phyloP scores from a whole-genome alignment of 2,797 vertebrate species.

The Orientallactaga sibirica region DNA sequence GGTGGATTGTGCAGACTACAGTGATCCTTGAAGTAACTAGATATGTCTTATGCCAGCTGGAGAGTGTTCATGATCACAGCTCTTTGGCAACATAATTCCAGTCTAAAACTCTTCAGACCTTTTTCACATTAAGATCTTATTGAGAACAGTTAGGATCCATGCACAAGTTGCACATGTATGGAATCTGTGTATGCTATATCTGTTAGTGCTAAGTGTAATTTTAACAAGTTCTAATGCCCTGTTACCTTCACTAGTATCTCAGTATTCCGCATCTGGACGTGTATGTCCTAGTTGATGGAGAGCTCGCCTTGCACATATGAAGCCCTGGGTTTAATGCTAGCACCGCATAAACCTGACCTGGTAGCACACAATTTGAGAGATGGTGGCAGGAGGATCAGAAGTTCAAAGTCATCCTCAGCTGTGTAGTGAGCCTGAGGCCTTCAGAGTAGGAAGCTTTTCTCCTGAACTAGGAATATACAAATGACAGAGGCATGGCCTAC shows the following conservation, averaged over 20 bases:
- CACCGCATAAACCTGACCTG: too few species aligned
- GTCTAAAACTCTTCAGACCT: background rate
- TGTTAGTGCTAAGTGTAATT: background rate
- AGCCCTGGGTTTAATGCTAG: too few species aligned
- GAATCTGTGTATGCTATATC: background rate
- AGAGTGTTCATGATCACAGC: background rate
- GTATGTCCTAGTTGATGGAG: too few species aligned
- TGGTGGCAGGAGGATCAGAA: too few species aligned
- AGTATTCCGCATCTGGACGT: background rate
- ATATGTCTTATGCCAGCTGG: background rate
- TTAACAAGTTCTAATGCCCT: background rate
- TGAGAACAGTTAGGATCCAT: background rate
- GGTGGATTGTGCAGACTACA: background rate
- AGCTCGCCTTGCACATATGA: too few species aligned
- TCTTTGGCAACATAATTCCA: constrained; percentile 1
- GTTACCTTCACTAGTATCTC: background rate
- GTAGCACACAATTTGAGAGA: too few species aligned
- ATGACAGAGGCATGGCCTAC: background rate
- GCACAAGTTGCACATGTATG: background rate
- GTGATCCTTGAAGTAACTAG: background rate
- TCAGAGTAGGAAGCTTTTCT: background rate
- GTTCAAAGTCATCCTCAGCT: too few species aligned
- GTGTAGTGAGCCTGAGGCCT: too few species aligned
- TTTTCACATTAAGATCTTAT: constrained; percentile 9
- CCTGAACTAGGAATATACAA: background rate